Conservation (phyloP, 2,888 invertebrate species). For the Thymelicus sylvestris region DNA sequence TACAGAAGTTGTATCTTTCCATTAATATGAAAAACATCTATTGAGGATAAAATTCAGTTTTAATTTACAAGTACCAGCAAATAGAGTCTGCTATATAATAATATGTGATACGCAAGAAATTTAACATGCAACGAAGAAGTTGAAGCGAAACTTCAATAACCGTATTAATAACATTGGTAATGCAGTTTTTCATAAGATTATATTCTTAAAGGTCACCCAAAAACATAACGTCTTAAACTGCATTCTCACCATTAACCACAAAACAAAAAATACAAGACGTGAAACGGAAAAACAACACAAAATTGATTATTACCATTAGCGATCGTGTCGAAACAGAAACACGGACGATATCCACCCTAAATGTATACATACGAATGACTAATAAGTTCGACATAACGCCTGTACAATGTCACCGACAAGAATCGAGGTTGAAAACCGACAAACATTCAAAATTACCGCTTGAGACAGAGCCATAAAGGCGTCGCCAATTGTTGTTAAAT, state of each 20-base stretch:
- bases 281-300: constrained; percentile 55
- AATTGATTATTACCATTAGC: constrained; percentile 80
- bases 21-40: not conserved
- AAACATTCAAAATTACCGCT: constrained; percentile 38
- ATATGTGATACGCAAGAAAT: too few relatives aligned
- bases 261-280: constrained; percentile 22
- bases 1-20: not conserved
- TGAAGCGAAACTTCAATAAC: too few relatives aligned
- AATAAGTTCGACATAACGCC: constrained; percentile 72
- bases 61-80: too few relatives aligned
- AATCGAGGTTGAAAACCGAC: constrained; percentile 14
- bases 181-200: not conserved
- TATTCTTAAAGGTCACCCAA: not conserved
- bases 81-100: too few relatives aligned
- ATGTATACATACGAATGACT: constrained; percentile 70
- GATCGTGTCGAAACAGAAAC: constrained; percentile 66
- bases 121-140: too few relatives aligned
- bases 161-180: not conserved
- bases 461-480: constrained; percentile 38
- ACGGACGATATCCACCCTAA: constrained; percentile 70
- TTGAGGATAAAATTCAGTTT: not conserved
- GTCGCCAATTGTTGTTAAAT: not conserved
- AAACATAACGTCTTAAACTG: not conserved
- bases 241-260: constrained; percentile 9
- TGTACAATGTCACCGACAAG: constrained; percentile 50